These are phyloP conservation scores for Pollimyrus isidori DNA, from an alignment of 2,113 vertebrate species.

Conservation along the genomic window DNA sequence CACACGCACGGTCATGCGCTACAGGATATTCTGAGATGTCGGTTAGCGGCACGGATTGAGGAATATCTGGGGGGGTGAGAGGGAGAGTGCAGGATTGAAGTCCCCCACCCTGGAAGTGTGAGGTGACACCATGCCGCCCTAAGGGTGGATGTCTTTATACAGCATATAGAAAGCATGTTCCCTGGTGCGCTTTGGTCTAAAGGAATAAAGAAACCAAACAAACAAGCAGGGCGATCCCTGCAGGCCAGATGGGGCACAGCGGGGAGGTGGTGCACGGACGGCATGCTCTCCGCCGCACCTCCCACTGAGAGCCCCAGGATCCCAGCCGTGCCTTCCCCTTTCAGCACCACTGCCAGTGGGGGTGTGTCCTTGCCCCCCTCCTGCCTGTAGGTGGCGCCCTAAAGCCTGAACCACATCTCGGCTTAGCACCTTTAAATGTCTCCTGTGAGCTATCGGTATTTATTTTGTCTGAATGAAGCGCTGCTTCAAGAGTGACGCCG, in stretches of 20 bases:
- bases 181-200: background rate
- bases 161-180: background rate
- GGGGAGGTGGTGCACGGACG: background rate
- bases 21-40: background rate
- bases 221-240: background rate
- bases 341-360: background rate
- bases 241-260: background rate
- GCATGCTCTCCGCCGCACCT: background rate
- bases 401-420: background rate
- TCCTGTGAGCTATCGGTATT: background rate
- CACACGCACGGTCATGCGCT: background rate
- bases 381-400: background rate
- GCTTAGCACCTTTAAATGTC: background rate
- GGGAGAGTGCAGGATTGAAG: background rate
- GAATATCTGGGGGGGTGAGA: background rate
- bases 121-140: background rate
- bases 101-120: background rate
- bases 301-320: background rate
- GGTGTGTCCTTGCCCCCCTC: background rate
- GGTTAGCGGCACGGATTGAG: background rate
- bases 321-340: background rate
- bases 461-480: background rate
- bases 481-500: background rate
- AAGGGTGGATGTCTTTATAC: background rate
- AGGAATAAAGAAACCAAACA: background rate